Conservation (phyloP, 2,797 vertebrate species). For the Megalops cyprinoides region DNA sequence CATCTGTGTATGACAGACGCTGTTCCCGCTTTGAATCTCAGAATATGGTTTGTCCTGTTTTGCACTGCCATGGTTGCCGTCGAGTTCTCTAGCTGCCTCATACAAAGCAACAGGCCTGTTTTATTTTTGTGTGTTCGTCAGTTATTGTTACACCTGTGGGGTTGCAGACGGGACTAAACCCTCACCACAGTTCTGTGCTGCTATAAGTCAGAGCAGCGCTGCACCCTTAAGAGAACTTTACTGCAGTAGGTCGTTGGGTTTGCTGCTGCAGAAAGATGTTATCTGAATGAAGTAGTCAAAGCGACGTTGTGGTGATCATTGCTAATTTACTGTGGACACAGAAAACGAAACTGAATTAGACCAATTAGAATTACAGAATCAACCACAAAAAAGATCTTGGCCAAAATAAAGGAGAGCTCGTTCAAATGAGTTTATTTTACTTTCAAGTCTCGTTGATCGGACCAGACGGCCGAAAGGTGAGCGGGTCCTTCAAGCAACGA, state of each 20-base stretch:
- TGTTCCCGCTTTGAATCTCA: not conserved
- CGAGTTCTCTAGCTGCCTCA: not conserved
- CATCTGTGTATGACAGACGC: not conserved
- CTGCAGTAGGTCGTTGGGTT: not conserved
- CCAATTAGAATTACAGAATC: no score
- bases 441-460: not conserved
- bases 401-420: not conserved
- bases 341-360: not conserved
- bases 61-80: not conserved
- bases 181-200: not conserved
- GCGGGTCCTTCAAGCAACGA: not conserved
- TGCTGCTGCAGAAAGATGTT: no score
- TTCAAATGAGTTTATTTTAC: not conserved
- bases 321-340: no score
- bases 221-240: not conserved
- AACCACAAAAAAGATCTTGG: not conserved
- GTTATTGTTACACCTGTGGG: not conserved
- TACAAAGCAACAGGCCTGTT: not conserved
- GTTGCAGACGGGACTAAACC: not conserved
- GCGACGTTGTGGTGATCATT: no score
- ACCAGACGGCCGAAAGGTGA: not conserved
- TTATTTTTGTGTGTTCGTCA: not conserved
- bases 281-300: no score
- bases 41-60: not conserved
- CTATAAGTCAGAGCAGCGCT: not conserved